Evolutionary conservation across 2,113 vertebrate genomes (phyloP).

Genomic region (Thymallus thymallus): DNA sequence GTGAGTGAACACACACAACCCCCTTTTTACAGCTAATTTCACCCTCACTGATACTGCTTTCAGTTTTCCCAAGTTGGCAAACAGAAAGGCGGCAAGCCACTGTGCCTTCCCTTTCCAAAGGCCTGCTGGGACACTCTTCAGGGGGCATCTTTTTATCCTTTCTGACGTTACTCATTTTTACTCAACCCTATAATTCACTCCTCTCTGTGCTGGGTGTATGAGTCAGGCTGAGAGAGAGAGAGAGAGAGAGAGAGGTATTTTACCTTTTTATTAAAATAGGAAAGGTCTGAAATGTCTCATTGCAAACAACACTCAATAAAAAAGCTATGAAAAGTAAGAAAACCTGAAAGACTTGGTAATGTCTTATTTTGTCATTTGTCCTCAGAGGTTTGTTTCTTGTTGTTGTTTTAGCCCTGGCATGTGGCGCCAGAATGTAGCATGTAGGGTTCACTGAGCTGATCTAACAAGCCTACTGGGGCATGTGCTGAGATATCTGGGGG

Average conservation of each 20-base stretch:
- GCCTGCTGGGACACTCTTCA: neutral
- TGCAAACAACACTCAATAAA: neutral
- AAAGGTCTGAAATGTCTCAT: neutral
- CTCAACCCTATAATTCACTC: too few relatives aligned
- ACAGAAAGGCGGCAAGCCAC: neutral
- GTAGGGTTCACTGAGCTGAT: constrained; percentile 65
- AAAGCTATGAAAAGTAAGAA: neutral
- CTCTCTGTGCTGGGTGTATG: too few relatives aligned
- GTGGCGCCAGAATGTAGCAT: constrained; percentile 65
- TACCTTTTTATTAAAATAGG: neutral
- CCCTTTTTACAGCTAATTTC: neutral
- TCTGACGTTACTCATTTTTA: neutral
- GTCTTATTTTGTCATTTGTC: constrained; percentile 66
- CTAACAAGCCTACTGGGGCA: constrained; percentile 71
- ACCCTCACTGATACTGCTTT: neutral
- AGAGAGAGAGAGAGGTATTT: neutral
- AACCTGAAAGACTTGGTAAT: constrained; percentile 53
- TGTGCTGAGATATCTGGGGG: constrained; percentile 69
- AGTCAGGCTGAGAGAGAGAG: neutral
- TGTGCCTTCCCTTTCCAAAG: neutral
- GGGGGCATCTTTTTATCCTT: neutral
- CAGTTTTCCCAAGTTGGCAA: neutral
- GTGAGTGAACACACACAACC: constrained; percentile 4
- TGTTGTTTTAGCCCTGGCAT: constrained; percentile 59
- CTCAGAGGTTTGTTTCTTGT: constrained; percentile 62